Percentiles rank a stretch among this genome's conserved stretches.
Evolutionary conservation across 2,113 vertebrate genomes (phyloP).

Genomic region (Pseudorasbora parva): DNA sequence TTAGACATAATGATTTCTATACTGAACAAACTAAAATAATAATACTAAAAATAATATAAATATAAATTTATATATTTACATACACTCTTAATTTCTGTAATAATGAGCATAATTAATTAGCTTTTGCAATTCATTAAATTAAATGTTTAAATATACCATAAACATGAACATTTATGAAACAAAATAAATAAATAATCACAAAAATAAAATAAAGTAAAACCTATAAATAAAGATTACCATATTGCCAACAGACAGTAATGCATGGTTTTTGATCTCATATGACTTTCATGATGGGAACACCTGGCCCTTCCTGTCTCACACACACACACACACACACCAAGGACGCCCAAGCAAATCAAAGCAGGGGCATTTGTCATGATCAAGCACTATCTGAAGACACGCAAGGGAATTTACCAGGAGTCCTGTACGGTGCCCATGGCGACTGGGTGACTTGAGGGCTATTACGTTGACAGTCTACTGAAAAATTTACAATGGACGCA

Average conservation of each 20-base stretch:
- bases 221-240: not conserved
- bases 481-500: conserved; percentile 67
- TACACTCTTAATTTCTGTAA: not conserved
- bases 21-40: too few relatives aligned
- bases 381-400: conserved; percentile 23
- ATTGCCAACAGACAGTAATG: conserved; percentile 1
- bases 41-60: too few relatives aligned
- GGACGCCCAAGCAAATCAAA: not conserved
- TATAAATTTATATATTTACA: too few relatives aligned
- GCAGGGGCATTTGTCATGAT: conserved; percentile 15
- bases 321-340: not conserved
- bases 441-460: conserved; percentile 55
- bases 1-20: too few relatives aligned
- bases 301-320: not conserved
- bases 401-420: conserved; percentile 22
- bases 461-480: conserved; percentile 65
- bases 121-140: not conserved
- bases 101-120: not conserved
- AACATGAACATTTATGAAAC: not conserved
- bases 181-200: not conserved
- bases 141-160: not conserved
- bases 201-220: not conserved
- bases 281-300: conserved; percentile 22
- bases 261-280: not conserved
- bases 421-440: conserved; percentile 48